Evolutionary conservation across 2,113 vertebrate genomes (phyloP).

Genomic region (Nematolebias whitei): DNA sequence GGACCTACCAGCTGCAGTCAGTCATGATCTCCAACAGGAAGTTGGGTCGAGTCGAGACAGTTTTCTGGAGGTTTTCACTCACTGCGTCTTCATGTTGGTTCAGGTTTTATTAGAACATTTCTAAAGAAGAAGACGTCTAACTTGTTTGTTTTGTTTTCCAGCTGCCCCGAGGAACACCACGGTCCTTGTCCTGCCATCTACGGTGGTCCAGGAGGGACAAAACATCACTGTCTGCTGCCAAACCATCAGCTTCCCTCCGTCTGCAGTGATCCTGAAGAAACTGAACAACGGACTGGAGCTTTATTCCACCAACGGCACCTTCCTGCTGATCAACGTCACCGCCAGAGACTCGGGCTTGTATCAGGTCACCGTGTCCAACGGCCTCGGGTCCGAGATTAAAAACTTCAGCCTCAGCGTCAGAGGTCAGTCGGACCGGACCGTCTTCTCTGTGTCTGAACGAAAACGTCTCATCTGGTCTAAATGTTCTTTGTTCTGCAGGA

Average conservation of each 20-base stretch:
- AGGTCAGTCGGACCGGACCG: slow-evolving; percentile 46
- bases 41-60: too few relatives aligned
- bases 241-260: slow-evolving; percentile 68
- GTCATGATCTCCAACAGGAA: too few relatives aligned
- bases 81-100: too few relatives aligned
- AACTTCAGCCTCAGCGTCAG: slow-evolving; percentile 73
- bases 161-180: slow-evolving; percentile 78
- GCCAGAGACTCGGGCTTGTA: slow-evolving; percentile 73
- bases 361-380: slow-evolving; percentile 78
- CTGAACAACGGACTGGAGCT: slow-evolving; percentile 52
- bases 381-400: slow-evolving; percentile 70
- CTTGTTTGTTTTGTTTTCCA: slow-evolving; percentile 23
- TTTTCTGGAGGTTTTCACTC: too few relatives aligned
- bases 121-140: background rate
- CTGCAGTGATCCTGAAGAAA: slow-evolving; percentile 68
- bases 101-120: background rate
- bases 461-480: background rate
- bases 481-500: slow-evolving; percentile 33
- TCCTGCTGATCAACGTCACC: slow-evolving; percentile 73
- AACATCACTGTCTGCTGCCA: slow-evolving; percentile 75
- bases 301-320: slow-evolving; percentile 66
- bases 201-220: slow-evolving; percentile 74
- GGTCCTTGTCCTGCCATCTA: slow-evolving; percentile 67
- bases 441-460: background rate
- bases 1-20: too few relatives aligned